Evolutionary conservation across 2,888 invertebrate genomes (phyloP), one percentile per base, ranked within the genome.

Genomic region (Uropetala carovei): DNA sequence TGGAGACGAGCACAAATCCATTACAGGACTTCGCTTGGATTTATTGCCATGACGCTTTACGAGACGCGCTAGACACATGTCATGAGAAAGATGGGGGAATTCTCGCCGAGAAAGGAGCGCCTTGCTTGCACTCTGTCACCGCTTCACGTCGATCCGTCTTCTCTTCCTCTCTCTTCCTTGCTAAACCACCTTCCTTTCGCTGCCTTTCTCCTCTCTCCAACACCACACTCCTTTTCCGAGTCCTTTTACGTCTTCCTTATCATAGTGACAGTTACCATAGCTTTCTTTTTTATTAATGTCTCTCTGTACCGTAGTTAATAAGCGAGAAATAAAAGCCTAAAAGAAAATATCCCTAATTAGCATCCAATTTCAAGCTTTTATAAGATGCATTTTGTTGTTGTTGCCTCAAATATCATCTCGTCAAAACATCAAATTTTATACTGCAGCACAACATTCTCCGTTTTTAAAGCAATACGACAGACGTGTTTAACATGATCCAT

Each of bases 101-200:
- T 30, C 60, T 86, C 22, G 30, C 60, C 86, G 30, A 27, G 27
- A 30, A 58, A 59, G 59, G 86, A 43, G 30, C 86, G 59, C 83
- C 86, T 86, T 86, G 86, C 86, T 86, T 86, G 86, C 86, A 86
- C 86, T 86, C 86, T 64, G 86, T 86, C 86, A 60, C 59, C 86
- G 60, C 86, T 30, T 3, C 16, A 7, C 60, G 60, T 86, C 86
- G 59, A 86, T 86, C 60, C 86, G 59, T 64, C 86, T 86, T 60
- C 22, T 59, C 30, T 59, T 58, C 57, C n/a, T 59, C 60, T 14
- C n/a, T 0, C 60, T 64, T 30, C 16, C 59, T 30, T 11, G 9
- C n/a, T 0, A 2, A 10, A 5, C 13, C 57, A 8, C 10, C 18
- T n/a, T 16, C 56, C 18, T 43, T 18, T n/a, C 57, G n/a, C 14